Conservation (phyloP, 1,140 invertebrate species). For the Rhizoglyphus robini region DNA sequence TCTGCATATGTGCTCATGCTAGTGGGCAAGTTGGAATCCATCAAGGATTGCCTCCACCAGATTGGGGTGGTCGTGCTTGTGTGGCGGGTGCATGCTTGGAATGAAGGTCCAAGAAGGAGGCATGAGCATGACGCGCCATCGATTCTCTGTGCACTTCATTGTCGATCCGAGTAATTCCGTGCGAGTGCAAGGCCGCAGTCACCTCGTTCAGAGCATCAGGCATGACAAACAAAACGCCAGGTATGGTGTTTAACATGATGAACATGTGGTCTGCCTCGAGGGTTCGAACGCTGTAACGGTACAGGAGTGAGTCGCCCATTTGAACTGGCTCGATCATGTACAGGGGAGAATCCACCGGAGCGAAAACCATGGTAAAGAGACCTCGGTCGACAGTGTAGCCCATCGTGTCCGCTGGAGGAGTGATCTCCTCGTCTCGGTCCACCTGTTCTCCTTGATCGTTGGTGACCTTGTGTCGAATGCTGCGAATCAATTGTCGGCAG, state of each 20-base stretch:
- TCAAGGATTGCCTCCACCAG: no score
- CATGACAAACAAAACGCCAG: neutral
- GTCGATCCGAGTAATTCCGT: neutral
- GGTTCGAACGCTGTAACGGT: neutral
- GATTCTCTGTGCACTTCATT: no score
- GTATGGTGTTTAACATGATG: neutral
- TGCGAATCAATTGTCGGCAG: neutral
- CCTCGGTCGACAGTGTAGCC: neutral
- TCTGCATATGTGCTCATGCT: no score
- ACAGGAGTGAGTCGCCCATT: neutral
- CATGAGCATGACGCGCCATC: no score
- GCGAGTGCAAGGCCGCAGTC: neutral
- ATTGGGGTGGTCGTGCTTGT: no score
- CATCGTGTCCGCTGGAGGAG: neutral
- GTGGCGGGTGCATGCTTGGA: no score
- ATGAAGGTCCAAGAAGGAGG: no score
- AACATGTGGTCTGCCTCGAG: neutral
- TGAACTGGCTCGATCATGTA: neutral
- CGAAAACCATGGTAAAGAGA: neutral
- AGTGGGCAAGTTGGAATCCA: no score
- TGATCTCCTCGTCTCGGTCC: no score
- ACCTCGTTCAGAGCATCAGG: neutral
- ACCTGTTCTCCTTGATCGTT: neutral
- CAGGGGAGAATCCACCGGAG: neutral
- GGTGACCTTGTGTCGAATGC: neutral